Percentiles rank a stretch among this genome's conserved stretches.
phyloP scores from a whole-genome alignment of 2,888 invertebrate genomes.

The Lacanobia oleracea region DNA sequence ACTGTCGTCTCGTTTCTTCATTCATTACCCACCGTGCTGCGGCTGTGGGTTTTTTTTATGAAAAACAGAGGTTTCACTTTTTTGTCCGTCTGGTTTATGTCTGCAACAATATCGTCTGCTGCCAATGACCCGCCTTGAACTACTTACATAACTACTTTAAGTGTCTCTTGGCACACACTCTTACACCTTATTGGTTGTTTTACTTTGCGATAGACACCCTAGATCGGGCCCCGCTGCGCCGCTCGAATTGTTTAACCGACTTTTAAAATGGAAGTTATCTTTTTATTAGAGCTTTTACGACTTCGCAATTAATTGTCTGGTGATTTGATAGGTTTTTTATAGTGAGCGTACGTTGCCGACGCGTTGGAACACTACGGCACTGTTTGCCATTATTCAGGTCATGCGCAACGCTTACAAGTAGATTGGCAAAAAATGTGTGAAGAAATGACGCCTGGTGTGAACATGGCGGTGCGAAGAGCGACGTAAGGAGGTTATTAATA shows the following conservation, averaged over 20 bases:
- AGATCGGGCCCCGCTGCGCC: slow-evolving; percentile 66
- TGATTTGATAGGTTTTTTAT: slow-evolving; percentile 60
- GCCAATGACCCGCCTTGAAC: slow-evolving; percentile 89
- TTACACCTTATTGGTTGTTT: slow-evolving; percentile 70
- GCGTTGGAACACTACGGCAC: slow-evolving; percentile 22
- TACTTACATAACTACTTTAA: slow-evolving; percentile 82
- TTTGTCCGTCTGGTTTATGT: slow-evolving; percentile 88
- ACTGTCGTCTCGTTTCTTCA: slow-evolving; percentile 62
- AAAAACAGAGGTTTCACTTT: slow-evolving; percentile 88
- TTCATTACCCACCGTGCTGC: slow-evolving; percentile 63
- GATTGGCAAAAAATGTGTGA: slow-evolving; percentile 58
- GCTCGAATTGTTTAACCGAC: slow-evolving; percentile 57
- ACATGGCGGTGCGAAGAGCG: slow-evolving; percentile 27
- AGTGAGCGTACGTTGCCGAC: slow-evolving; percentile 39
- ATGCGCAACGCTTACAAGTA: slow-evolving; percentile 53
- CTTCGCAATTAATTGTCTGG: slow-evolving; percentile 58
- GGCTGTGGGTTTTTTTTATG: slow-evolving; percentile 69
- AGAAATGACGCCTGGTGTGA: slow-evolving; percentile 48
- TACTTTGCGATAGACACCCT: slow-evolving; percentile 65
- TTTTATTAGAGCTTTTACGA: slow-evolving; percentile 62
- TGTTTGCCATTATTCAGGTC: slow-evolving; percentile 54
- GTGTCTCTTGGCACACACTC: slow-evolving; percentile 70
- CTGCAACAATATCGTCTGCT: slow-evolving; percentile 82
- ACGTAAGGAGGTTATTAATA: slow-evolving; percentile 56
- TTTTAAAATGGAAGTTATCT: slow-evolving; percentile 58